These are phyloP conservation scores for Coboldia fuscipes DNA, from an alignment of 1,140 invertebrate species.

Conservation along the genomic window DNA sequence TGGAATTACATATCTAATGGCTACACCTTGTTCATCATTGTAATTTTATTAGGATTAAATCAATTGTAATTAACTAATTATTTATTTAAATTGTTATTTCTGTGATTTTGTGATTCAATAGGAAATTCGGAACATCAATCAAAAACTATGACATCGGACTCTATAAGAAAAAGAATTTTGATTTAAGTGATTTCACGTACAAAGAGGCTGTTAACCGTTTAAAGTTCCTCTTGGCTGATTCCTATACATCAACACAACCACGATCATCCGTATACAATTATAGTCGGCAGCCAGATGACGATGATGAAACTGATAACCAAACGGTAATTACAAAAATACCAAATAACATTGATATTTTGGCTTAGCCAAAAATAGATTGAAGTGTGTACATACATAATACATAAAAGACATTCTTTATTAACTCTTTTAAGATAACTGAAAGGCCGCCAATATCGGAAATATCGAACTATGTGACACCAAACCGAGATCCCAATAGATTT, in stretches of 20 bases:
- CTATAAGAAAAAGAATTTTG: slow-evolving; percentile 30
- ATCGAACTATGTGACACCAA: slow-evolving; percentile 19
- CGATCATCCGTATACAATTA: not conserved
- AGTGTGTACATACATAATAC: slow-evolving; percentile 6
- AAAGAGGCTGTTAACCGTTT: slow-evolving; percentile 57
- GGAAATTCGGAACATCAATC: not conserved
- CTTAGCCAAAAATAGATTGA: slow-evolving; percentile 10
- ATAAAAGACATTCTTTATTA: not conserved
- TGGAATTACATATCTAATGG: not conserved
- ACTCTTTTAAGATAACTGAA: slow-evolving; percentile 11
- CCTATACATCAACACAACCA: slow-evolving; percentile 32
- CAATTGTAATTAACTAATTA: no score
- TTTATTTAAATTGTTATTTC: no score
- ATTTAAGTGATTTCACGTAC: slow-evolving; percentile 62
- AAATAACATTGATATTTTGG: slow-evolving; percentile 6
- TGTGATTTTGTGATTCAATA: not conserved
- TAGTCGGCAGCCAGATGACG: slow-evolving; percentile 20
- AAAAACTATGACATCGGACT: slow-evolving; percentile 2
- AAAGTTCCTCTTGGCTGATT: slow-evolving; percentile 50
- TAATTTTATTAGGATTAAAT: not conserved
- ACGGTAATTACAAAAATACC: slow-evolving; percentile 10
- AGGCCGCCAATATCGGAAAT: slow-evolving; percentile 19
- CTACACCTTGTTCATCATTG: not conserved
- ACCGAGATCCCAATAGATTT: not conserved
- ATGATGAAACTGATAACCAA: slow-evolving; percentile 28